phyloP scores from a whole-genome alignment of 2,797 vertebrate genomes.

The Allobates femoralis region DNA sequence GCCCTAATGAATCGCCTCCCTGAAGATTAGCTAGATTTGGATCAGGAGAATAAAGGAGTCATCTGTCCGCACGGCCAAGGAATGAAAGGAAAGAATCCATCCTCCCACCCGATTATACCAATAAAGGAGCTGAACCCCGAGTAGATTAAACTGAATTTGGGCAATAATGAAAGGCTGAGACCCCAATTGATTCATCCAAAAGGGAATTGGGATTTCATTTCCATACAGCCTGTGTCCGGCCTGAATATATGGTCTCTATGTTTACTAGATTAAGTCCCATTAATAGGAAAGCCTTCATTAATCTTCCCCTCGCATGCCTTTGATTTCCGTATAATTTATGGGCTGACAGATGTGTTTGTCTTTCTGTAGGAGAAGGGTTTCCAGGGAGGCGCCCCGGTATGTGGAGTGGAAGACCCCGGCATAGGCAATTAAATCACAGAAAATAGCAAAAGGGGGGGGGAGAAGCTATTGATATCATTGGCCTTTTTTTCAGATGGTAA shows the following conservation, averaged over 20 bases:
- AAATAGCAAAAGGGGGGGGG: background rate
- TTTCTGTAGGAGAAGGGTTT: slow-evolving; percentile 28
- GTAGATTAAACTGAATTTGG: slow-evolving; percentile 49
- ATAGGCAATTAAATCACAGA: slow-evolving; percentile 26
- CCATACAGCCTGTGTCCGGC: slow-evolving; percentile 49
- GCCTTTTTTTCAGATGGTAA: background rate
- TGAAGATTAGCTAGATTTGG: slow-evolving; percentile 56
- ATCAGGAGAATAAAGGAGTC: slow-evolving; percentile 36
- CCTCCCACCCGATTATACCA: slow-evolving; percentile 58
- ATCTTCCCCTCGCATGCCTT: slow-evolving; percentile 37
- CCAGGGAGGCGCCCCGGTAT: slow-evolving; percentile 53
- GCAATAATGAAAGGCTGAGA: slow-evolving; percentile 51
- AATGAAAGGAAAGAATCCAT: slow-evolving; percentile 53
- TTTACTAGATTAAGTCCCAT: slow-evolving; percentile 61
- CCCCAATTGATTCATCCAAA: slow-evolving; percentile 52
- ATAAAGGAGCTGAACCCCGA: slow-evolving; percentile 32
- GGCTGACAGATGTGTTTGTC: slow-evolving; percentile 61
- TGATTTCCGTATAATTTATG: slow-evolving; percentile 56
- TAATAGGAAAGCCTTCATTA: slow-evolving; percentile 54
- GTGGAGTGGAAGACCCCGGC: slow-evolving; percentile 35
- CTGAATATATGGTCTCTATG: slow-evolving; percentile 52
- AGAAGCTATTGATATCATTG: background rate
- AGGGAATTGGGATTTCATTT: slow-evolving; percentile 50
- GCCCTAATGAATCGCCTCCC: slow-evolving; percentile 30
- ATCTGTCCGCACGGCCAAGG: slow-evolving; percentile 32